These are phyloP conservation scores for Oscheius sp. DNA, from an alignment of 2,888 invertebrate species.

Conservation along the genomic window DNA sequence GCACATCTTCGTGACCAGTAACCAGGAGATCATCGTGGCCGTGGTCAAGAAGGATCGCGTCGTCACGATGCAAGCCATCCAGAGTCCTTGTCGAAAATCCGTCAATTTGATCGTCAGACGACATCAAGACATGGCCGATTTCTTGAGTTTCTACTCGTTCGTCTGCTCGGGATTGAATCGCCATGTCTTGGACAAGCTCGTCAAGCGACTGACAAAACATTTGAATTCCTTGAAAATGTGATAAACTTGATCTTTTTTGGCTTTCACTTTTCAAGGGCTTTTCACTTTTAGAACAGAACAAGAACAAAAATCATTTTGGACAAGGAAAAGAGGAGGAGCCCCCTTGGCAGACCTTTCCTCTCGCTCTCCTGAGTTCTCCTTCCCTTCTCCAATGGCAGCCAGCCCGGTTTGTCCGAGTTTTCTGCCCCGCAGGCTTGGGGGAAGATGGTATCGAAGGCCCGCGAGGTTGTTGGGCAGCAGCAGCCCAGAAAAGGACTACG, in stretches of 20 bases:
- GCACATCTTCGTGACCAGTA: not conserved
- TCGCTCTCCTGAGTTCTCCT: too few species aligned
- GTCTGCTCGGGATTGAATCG: not conserved
- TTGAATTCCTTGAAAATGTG: too few species aligned
- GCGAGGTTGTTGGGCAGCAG: too few species aligned
- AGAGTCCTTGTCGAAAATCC: not conserved
- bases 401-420: slow-evolving; percentile 5
- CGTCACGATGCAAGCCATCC: not conserved
- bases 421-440: not conserved
- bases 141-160: not conserved
- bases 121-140: not conserved
- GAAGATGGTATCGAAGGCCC: too few species aligned
- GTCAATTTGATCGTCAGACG: not conserved
- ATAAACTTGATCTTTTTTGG: too few species aligned
- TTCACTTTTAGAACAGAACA: too few species aligned
- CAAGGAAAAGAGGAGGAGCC: too few species aligned
- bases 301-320: too few species aligned
- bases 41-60: slow-evolving; percentile 2
- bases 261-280: not conserved
- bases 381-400: not conserved
- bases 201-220: not conserved
- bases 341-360: too few species aligned
- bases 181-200: not conserved
- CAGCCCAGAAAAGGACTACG: too few species aligned
- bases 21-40: not conserved